phyloP scores from a whole-genome alignment of 2,797 vertebrate genomes.

The Tokudaia tokunoshimensis region DNA sequence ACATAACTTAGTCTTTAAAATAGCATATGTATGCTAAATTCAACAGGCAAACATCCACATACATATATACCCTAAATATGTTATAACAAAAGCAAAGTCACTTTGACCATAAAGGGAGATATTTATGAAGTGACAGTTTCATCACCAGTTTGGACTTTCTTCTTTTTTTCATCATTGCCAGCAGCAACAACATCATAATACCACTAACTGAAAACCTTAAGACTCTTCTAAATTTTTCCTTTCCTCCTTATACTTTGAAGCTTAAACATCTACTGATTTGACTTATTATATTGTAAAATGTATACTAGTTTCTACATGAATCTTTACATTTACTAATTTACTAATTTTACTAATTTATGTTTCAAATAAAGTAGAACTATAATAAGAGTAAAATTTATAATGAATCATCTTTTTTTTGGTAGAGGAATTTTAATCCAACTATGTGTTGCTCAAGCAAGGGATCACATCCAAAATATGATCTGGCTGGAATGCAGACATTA shows the following conservation, averaged over 20 bases:
- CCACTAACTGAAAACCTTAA: neutral
- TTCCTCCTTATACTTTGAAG: neutral
- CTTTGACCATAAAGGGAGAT: neutral
- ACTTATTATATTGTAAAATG: neutral
- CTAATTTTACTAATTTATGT: no score
- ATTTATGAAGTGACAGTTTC: neutral
- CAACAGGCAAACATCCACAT: neutral
- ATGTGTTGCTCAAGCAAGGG: no score
- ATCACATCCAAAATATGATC: no score
- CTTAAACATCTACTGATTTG: slow-evolving; percentile 3
- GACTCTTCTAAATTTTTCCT: neutral
- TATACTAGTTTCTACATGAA: neutral
- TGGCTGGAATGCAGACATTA: no score
- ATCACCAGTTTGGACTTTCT: neutral
- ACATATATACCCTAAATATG: neutral
- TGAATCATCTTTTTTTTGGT: neutral
- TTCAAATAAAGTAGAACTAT: neutral
- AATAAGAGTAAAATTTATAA: neutral
- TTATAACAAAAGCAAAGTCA: neutral
- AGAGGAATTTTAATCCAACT: no score
- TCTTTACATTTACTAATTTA: neutral
- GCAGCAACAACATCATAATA: neutral
- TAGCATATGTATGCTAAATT: neutral
- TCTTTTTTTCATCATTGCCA: neutral
- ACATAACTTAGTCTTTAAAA: neutral